phyloP scores from a whole-genome alignment of 2,888 invertebrate species.

The Myathropa florea region DNA sequence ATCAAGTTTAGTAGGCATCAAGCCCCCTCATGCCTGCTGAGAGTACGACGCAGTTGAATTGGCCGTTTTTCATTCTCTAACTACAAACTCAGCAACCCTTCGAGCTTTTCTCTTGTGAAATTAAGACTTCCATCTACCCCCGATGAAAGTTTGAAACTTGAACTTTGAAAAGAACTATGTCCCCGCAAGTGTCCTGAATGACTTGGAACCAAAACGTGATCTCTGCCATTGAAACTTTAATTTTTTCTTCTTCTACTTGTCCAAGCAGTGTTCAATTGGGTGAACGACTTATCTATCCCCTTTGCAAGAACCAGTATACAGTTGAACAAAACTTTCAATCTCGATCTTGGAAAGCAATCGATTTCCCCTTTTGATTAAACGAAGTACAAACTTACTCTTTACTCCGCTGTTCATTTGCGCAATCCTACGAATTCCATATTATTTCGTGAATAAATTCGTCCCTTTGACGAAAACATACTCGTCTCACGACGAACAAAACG shows the following conservation, averaged over 20 bases:
- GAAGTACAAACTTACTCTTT: slow-evolving; percentile 13
- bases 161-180: not conserved
- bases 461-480: slow-evolving; percentile 26
- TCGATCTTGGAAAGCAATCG: slow-evolving; percentile 31
- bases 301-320: not conserved
- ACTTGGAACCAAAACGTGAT: not conserved
- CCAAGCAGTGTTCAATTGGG: not conserved
- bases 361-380: slow-evolving; percentile 36
- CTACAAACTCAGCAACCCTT: not conserved
- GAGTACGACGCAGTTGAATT: not conserved
- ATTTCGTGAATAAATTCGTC: slow-evolving; percentile 40
- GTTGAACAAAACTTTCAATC: not conserved
- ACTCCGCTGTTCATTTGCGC: slow-evolving; percentile 13
- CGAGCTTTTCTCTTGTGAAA: slow-evolving; percentile 2
- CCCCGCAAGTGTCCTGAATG: not conserved
- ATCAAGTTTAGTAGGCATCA: not conserved
- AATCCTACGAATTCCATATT: slow-evolving; percentile 21
- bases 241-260: not conserved
- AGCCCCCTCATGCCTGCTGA: not conserved
- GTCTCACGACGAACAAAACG: not conserved
- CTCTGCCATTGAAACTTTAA: slow-evolving; percentile 5
- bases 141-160: slow-evolving; percentile 10
- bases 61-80: not conserved
- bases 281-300: not conserved
- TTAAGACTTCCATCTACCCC: slow-evolving; percentile 1